phyloP scores from a whole-genome alignment of 2,888 invertebrate genomes.

The Tipula confusa region DNA sequence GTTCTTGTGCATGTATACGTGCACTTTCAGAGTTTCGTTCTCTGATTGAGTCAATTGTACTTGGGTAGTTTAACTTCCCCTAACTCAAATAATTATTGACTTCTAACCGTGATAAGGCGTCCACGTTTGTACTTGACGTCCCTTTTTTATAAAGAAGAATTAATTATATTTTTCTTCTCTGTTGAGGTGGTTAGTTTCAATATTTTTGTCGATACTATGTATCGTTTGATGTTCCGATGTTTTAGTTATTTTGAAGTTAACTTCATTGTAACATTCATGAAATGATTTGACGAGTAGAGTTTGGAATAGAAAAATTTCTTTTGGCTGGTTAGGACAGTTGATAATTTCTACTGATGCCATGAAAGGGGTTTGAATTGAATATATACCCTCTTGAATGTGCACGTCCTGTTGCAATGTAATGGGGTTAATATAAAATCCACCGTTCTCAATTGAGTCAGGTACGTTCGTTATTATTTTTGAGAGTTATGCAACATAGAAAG shows the following conservation, averaged over 20 bases:
- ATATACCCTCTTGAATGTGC: background rate
- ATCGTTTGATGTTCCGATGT: background rate
- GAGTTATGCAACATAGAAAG: background rate
- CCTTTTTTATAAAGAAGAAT: background rate
- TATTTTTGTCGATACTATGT: background rate
- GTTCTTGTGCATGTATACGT: background rate
- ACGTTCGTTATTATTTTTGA: background rate
- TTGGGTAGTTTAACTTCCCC: background rate
- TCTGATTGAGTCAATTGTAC: background rate
- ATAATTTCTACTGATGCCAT: background rate
- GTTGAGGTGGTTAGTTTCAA: background rate
- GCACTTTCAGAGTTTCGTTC: background rate
- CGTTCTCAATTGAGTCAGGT: background rate
- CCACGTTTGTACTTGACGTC: background rate
- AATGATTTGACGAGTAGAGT: background rate
- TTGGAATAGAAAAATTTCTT: background rate
- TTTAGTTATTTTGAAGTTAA: background rate
- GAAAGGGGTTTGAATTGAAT: background rate
- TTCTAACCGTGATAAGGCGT: background rate
- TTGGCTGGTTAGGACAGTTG: background rate
- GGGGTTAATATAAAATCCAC: background rate
- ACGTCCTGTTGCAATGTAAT: background rate
- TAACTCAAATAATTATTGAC: background rate
- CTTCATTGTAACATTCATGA: background rate
- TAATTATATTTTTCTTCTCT: background rate